These are phyloP conservation scores for Pseudorhombus dupliciocellatus DNA, from an alignment of 2,113 vertebrate species.

Conservation along the genomic window DNA sequence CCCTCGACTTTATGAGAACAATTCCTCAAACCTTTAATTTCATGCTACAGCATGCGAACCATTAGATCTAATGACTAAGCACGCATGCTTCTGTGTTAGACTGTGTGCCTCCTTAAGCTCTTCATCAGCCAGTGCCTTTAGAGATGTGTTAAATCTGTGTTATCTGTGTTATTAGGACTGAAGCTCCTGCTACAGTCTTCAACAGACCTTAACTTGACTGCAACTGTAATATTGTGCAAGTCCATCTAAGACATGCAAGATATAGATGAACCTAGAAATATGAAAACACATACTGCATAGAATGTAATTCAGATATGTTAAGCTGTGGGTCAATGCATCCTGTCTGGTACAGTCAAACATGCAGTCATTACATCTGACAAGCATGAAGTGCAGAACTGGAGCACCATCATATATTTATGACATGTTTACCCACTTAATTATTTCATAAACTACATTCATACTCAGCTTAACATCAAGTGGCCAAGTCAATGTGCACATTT, in stretches of 20 bases:
- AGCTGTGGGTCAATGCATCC: not conserved
- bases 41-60: slow-evolving; percentile 66
- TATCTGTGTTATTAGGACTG: slow-evolving; percentile 40
- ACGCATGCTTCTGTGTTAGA: slow-evolving; percentile 47
- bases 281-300: slow-evolving; percentile 2
- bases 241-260: slow-evolving; percentile 31
- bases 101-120: slow-evolving; percentile 42
- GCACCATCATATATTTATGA: slow-evolving; percentile 15
- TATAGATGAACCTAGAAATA: not conserved
- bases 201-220: slow-evolving; percentile 27
- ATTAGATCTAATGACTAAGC: slow-evolving; percentile 70
- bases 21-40: slow-evolving; percentile 76
- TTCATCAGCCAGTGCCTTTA: slow-evolving; percentile 42
- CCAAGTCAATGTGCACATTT: not conserved
- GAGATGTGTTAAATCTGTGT: slow-evolving; percentile 36
- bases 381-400: slow-evolving; percentile 6
- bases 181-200: slow-evolving; percentile 31
- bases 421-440: slow-evolving; percentile 3
- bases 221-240: slow-evolving; percentile 44
- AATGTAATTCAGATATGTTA: slow-evolving; percentile 8
- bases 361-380: no score
- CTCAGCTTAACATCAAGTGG: not conserved
- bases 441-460: not conserved
- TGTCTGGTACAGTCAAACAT: slow-evolving; percentile 3
- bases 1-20: slow-evolving; percentile 66